phyloP scores from a whole-genome alignment of 2,888 invertebrate species.

The Boloria selene region DNA sequence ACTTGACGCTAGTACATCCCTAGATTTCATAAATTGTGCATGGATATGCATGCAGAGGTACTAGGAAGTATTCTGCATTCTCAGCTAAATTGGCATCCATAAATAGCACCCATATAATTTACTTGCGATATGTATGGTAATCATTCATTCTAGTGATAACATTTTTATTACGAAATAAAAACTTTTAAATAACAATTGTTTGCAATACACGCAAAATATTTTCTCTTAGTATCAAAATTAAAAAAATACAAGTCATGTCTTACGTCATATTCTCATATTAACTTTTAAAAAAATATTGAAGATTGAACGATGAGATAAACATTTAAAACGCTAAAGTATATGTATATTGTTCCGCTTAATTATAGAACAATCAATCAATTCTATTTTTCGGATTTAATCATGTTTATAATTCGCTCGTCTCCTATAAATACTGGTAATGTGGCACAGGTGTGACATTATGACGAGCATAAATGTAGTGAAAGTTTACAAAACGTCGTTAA shows the following conservation, averaged over 20 bases:
- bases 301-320: too few relatives aligned
- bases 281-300: too few relatives aligned
- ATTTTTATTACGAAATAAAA: neutral
- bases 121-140: constrained; percentile 9
- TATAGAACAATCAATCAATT: too few relatives aligned
- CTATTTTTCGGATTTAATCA: too few relatives aligned
- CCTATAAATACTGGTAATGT: neutral
- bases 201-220: too few relatives aligned
- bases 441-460: neutral
- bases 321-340: too few relatives aligned
- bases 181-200: neutral
- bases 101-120: constrained; percentile 18
- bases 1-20: constrained; percentile 28
- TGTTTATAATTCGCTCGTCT: too few relatives aligned
- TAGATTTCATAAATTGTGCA: constrained; percentile 39
- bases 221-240: too few relatives aligned
- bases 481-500: constrained; percentile 26
- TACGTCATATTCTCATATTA: too few relatives aligned
- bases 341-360: too few relatives aligned
- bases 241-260: too few relatives aligned
- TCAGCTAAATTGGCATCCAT: constrained; percentile 16
- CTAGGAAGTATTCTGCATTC: constrained; percentile 22
- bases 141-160: constrained; percentile 14
- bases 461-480: constrained; percentile 23
- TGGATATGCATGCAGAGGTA: constrained; percentile 35